Evolutionary conservation across 2,113 vertebrate genomes (phyloP).

Genomic region (Onychorhynchus coronatus): DNA sequence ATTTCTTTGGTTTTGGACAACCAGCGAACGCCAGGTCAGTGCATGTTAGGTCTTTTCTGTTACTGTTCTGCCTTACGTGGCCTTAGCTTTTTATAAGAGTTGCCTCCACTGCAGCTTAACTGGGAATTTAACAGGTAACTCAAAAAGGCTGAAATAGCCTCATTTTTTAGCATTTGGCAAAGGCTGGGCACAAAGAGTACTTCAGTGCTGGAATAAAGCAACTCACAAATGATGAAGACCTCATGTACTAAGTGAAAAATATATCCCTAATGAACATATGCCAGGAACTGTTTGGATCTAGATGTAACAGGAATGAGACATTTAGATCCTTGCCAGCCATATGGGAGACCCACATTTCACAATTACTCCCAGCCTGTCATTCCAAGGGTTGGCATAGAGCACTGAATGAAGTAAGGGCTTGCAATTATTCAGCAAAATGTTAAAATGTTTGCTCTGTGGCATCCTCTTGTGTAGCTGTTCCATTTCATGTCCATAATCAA

Average conservation of each 20-base stretch:
- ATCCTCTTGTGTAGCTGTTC: not conserved
- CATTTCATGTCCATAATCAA: not conserved
- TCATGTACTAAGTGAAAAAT: slow-evolving; percentile 22
- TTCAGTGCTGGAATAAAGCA: not conserved
- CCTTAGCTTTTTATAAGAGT: not conserved
- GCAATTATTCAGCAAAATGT: slow-evolving; percentile 47
- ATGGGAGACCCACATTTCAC: not conserved
- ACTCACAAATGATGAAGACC: slow-evolving; percentile 1
- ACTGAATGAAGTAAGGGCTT: not conserved
- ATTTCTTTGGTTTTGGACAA: not conserved
- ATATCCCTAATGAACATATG: slow-evolving; percentile 28
- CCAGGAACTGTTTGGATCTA: slow-evolving; percentile 14
- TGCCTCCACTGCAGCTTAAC: not conserved
- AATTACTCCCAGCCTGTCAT: not conserved
- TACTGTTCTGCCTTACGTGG: not conserved
- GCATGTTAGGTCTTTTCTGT: not conserved
- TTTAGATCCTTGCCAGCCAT: slow-evolving; percentile 31
- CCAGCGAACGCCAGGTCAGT: not conserved
- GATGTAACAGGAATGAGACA: slow-evolving; percentile 7
- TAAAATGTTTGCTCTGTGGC: not conserved
- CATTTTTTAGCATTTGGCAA: not conserved
- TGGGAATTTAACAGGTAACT: not conserved
- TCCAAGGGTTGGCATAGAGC: not conserved
- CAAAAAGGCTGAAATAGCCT: not conserved
- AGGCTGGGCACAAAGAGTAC: not conserved